Percentiles rank a stretch among this genome's conserved stretches.
phyloP scores from a whole-genome alignment of 1,140 invertebrate species.

The Leucophenga varia region DNA sequence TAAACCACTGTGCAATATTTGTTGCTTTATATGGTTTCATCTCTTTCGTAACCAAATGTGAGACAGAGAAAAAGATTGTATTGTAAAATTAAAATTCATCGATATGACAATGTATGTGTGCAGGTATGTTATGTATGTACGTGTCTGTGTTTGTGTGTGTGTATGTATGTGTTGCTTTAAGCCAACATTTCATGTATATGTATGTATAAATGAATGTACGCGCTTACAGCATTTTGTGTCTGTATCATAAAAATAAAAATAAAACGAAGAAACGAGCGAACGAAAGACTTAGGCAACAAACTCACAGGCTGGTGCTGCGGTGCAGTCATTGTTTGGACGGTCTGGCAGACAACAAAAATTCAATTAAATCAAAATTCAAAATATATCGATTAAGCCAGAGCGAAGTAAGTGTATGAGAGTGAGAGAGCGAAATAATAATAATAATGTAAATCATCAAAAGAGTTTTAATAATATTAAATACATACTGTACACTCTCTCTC shows the following conservation, averaged over 20 bases:
- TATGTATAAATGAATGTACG: too few species aligned
- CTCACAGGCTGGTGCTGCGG: too few species aligned
- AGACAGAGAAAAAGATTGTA: constrained; percentile 17
- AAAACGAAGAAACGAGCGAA: too few species aligned
- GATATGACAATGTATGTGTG: constrained; percentile 37
- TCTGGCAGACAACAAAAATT: too few species aligned
- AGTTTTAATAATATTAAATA: too few species aligned
- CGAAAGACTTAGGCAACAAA: constrained; percentile 47
- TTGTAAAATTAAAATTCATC: constrained; percentile 35
- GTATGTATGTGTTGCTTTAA: constrained; percentile 41
- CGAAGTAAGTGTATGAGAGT: too few species aligned
- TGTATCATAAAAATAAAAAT: constrained; percentile 6
- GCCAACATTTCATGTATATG: constrained; percentile 16
- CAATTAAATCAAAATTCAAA: too few species aligned
- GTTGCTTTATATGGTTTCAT: constrained; percentile 54
- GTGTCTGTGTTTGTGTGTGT: constrained; percentile 25
- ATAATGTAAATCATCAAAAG: too few species aligned
- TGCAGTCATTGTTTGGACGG: too few species aligned
- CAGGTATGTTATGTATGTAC: constrained; percentile 21
- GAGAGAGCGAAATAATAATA: too few species aligned
- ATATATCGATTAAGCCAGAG: too few species aligned
- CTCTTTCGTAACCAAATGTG: constrained; percentile 53
- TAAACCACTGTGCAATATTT: constrained; percentile 43
- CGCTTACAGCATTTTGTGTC: constrained; percentile 6
- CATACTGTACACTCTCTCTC: too few species aligned